Base-by-base conservation (phyloP, 2,888 invertebrate genomes). In the Rhabditophanes sp. region DNA sequence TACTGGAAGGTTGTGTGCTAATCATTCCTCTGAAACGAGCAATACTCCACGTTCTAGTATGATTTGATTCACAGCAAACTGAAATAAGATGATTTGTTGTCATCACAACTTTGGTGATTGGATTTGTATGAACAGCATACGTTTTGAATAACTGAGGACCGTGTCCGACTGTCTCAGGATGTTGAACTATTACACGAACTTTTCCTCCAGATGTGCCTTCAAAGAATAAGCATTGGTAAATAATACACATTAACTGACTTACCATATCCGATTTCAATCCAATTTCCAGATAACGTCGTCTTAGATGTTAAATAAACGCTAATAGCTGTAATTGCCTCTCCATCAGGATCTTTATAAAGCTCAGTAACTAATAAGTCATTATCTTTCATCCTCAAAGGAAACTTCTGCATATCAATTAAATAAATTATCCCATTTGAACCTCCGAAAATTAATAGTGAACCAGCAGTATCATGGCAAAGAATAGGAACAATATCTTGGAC, bases 261-360 rank as follows among this genome's bases (percentile, higher is more conserved):
- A 3, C 93, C 96, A 67, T 96, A 96, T 0, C 93, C 96, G 56
- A 96, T 93, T 71, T 96, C 96, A 60, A 96, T 88, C 90, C 93
- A 93, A 69, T 93, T 93, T 26, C 90, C 90, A 69, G 85, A 85
- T 38, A 87, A 73, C 73, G 87, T 88, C 41, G 90, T 90, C 74
- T 93, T 93, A 9, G 90, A 90, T n/a, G 93, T 90, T 19, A 93
- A 74, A 68, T 93, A 96, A 2, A 93, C 90, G 19, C 88, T 88
- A 64, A 96, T 84, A 4, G 93, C 87, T 16, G 93, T 93, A 37
- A 96, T 90, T 3, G 83, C 81, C 67, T 93, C 93, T 54, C 79
- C 79, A 46, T 81, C 79, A 2, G 87, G 85, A 69, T 96, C 93
- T 41, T 65, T 64, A 66, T 90, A 93, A 18, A 93, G 70, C 68